Conservation (phyloP, 1,140 invertebrate genomes). For the Listronotus oregonensis region DNA sequence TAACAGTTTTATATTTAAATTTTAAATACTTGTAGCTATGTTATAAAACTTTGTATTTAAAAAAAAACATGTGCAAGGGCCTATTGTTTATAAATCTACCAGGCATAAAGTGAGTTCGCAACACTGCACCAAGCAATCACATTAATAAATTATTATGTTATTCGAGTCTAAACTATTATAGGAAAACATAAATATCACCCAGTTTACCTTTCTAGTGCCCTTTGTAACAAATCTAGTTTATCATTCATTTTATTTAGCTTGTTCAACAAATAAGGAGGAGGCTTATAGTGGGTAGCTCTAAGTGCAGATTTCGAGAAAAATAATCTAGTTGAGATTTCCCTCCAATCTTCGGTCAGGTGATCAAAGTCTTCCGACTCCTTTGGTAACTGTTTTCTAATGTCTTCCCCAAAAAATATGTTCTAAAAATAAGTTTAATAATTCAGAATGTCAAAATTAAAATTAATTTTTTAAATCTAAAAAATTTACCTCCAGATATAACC, state of each 20-base stretch:
- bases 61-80: too few species aligned
- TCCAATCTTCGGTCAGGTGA: slow-evolving; percentile 72
- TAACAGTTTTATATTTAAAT: too few species aligned
- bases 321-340: slow-evolving; percentile 70
- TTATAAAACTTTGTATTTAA: too few species aligned
- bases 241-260: slow-evolving; percentile 67
- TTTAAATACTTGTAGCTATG: too few species aligned
- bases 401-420: slow-evolving; percentile 83
- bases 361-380: slow-evolving; percentile 78
- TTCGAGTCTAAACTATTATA: not conserved
- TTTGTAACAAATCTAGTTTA: slow-evolving; percentile 70
- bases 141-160: not conserved
- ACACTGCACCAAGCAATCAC: too few species aligned
- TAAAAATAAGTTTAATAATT: slow-evolving; percentile 49
- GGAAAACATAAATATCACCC: not conserved
- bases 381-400: slow-evolving; percentile 82
- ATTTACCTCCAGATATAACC: slow-evolving; percentile 75
- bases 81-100: too few species aligned
- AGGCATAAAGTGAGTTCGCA: too few species aligned
- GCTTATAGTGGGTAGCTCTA: slow-evolving; percentile 62
- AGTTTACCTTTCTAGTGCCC: slow-evolving; percentile 69
- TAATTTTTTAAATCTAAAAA: not conserved
- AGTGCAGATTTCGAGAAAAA: slow-evolving; percentile 61
- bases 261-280: slow-evolving; percentile 64
- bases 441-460: not conserved